Conservation (phyloP, 2,113 vertebrate species). For the Tenebrosternarchus preto region DNA sequence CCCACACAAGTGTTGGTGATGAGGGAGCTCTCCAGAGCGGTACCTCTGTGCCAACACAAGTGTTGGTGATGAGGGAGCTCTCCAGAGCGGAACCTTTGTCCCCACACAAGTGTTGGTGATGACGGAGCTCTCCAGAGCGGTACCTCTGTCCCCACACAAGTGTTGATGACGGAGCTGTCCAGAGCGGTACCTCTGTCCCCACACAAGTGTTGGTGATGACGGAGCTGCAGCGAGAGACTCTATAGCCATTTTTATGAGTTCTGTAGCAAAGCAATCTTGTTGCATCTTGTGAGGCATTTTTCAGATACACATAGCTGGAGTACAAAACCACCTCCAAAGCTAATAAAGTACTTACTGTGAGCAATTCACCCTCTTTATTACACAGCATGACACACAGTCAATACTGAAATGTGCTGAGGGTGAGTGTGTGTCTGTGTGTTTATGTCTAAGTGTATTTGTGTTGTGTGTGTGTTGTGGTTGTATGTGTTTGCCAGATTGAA, state of each 20-base stretch:
- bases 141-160: too few relatives aligned
- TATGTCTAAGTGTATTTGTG: constrained; percentile 21
- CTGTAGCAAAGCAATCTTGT: constrained; percentile 38
- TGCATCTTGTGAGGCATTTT: constrained; percentile 45
- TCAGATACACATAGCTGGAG: constrained; percentile 23
- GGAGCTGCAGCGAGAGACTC: constrained; percentile 36
- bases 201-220: constrained; percentile 22
- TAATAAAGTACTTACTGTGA: constrained; percentile 52
- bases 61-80: too few relatives aligned
- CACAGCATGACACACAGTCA: constrained; percentile 44
- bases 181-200: constrained; percentile 14
- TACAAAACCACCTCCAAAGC: constrained; percentile 40
- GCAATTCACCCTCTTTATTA: constrained; percentile 44
- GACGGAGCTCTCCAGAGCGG: too few relatives aligned
- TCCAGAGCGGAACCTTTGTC: too few relatives aligned
- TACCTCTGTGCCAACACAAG: too few relatives aligned
- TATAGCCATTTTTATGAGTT: constrained; percentile 50
- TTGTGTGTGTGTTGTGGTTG: constrained; percentile 14
- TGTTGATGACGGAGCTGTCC: constrained; percentile 17
- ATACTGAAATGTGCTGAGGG: constrained; percentile 21
- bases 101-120: too few relatives aligned
- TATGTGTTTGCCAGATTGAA: not conserved
- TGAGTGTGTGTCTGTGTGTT: constrained; percentile 15
- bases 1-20: too few relatives aligned
- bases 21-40: too few relatives aligned